Base-by-base conservation (phyloP, 1,140 invertebrate species). In the Lordiphosa collinella region DNA sequence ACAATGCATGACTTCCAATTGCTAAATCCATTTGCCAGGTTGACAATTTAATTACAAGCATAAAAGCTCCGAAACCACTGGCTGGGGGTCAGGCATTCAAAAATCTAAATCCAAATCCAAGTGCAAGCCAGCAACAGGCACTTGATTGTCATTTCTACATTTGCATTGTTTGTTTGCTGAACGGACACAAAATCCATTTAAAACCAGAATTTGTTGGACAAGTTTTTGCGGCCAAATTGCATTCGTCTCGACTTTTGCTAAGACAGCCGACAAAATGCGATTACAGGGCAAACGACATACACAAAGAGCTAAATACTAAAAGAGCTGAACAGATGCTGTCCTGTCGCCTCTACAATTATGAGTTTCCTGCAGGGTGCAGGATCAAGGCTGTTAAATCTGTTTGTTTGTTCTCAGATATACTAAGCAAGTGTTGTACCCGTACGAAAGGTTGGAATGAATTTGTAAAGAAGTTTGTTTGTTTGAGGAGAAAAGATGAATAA, bases 11-110 rank as follows among this genome's bases (percentile, higher is more conserved):
- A 56, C 75, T 55, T 46, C 38, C 61, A 44, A 57, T 51, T 48
- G 52, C 49, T 4, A n/a, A 34, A 48, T 22, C 22, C 49, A 50
- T 54, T 44, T 66, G 52, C 37, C 31, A 62, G 48, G 34, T 70
- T 75, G 60, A 76, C 61, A 80, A 82, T 76, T 80, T 80, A 80
- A 80, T 80, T 82, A 71, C 67, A 69, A 82, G 51, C 51, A 55
- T 14, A 16, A 2, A 18, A 18, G 18, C 18, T 18, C 18, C 0
- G 46, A 25, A 22, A 10, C 34, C 44, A 34, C 16, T 18, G 44
- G 10, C 13, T 32, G 37, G 40, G 60, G 47, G 52, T 32, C 49
- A 65, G 37, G 50, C 43, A 54, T 41, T 54, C 38, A 43, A 52
- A 60, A 54, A 44, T 60, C 44, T 25, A 60, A 65, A 56, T 66